Evolutionary conservation across 1,140 invertebrate species (phyloP).

Genomic region (Brachionus sp.): DNA sequence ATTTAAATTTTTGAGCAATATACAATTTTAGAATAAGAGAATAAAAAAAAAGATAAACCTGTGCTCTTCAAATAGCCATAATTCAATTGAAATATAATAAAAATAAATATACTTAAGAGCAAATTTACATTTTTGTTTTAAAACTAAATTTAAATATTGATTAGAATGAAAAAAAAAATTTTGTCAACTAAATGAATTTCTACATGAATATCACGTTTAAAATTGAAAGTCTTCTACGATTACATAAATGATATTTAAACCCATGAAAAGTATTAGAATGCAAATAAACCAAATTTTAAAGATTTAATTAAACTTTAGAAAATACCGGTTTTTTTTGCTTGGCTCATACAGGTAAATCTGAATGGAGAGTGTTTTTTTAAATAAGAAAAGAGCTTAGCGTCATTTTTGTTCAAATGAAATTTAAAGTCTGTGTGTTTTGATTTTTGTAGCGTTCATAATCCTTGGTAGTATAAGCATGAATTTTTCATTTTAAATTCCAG

Average conservation of each 20-base stretch:
- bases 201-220: not conserved
- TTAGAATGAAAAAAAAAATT: not conserved
- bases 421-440: not conserved
- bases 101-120: not conserved
- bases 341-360: not conserved
- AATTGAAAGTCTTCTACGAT: slow-evolving; percentile 1
- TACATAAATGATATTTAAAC: not conserved
- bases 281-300: not conserved
- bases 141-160: slow-evolving; percentile 25
- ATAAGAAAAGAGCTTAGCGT: not conserved
- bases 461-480: not conserved
- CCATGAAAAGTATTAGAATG: not conserved
- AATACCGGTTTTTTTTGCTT: not conserved
- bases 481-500: not conserved
- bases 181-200: not conserved
- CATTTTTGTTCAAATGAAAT: not conserved
- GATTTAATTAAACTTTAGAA: slow-evolving; percentile 1
- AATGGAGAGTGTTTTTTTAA: not conserved
- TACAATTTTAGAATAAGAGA: not conserved
- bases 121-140: not conserved
- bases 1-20: not conserved
- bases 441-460: not conserved
- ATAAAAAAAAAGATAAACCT: not conserved
- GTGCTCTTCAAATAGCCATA: not conserved
- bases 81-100: not conserved